Evolutionary conservation across 2,888 invertebrate species (phyloP).

Genomic region (Acronicta psi): DNA sequence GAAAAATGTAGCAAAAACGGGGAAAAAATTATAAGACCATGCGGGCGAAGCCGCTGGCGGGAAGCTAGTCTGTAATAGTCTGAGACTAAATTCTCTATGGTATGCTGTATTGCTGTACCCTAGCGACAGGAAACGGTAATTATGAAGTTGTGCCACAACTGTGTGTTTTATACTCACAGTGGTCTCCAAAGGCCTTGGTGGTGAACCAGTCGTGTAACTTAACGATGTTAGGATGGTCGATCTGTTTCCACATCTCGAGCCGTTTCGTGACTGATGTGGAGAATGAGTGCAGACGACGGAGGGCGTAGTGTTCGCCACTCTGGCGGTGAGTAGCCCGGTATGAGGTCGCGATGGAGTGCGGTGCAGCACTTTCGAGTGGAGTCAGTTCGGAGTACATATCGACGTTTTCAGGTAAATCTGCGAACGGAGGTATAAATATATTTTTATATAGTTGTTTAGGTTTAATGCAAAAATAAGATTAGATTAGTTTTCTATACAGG

Average conservation of each 20-base stretch:
- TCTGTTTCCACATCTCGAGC: slow-evolving; percentile 98
- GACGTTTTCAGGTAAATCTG: slow-evolving; percentile 95
- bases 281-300: slow-evolving; percentile 95
- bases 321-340: slow-evolving; percentile 97
- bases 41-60: no score
- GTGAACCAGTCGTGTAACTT: slow-evolving; percentile 97
- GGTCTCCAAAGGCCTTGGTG: slow-evolving; percentile 98
- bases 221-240: slow-evolving; percentile 98
- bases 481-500: no score
- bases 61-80: no score
- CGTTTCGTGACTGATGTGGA: slow-evolving; percentile 95
- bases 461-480: no score
- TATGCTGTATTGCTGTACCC: no score
- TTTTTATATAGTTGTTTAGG: background rate
- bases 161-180: slow-evolving; percentile 95
- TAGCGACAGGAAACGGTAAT: no score
- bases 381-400: slow-evolving; percentile 97
- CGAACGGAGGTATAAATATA: slow-evolving; percentile 41
- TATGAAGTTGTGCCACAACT: no score
- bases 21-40: no score
- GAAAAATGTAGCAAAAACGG: no score
- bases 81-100: no score
- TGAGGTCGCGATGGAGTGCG: slow-evolving; percentile 93
- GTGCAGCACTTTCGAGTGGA: slow-evolving; percentile 93
- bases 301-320: slow-evolving; percentile 95